Conservation (phyloP, 1,140 invertebrate species). For the Armadillidium nasatum region DNA sequence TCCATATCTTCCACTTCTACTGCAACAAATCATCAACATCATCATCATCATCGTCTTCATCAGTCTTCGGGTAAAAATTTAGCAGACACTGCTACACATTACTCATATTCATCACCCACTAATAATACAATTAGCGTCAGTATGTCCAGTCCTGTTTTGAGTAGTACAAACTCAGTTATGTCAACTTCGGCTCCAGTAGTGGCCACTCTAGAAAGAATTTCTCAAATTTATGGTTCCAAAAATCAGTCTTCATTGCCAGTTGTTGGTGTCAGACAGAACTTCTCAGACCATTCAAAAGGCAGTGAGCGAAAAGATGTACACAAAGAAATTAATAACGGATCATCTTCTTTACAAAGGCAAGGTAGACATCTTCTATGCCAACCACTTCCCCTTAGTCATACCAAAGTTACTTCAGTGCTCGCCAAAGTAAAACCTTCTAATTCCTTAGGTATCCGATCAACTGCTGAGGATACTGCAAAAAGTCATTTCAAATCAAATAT, state of each 20-base stretch:
- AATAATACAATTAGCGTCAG: not conserved
- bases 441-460: not conserved
- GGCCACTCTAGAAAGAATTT: not conserved
- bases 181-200: not conserved
- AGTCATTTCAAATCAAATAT: not conserved
- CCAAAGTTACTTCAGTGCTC: not conserved
- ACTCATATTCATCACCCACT: not conserved
- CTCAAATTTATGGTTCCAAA: not conserved
- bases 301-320: not conserved
- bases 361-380: not conserved
- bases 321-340: not conserved
- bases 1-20: not conserved
- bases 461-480: not conserved
- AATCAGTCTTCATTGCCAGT: not conserved
- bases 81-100: not conserved
- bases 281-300: not conserved
- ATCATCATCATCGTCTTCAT: too few species aligned
- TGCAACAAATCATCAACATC: not conserved
- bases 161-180: slow-evolving; percentile 4
- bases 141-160: not conserved
- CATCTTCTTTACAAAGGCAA: not conserved
- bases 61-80: too few species aligned
- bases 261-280: not conserved
- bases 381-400: not conserved
- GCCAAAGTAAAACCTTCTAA: not conserved